Evolutionary conservation across 2,797 vertebrate genomes (phyloP), one percentile per base, ranked within the genome.

Genomic region (Oreortyx pictus): DNA sequence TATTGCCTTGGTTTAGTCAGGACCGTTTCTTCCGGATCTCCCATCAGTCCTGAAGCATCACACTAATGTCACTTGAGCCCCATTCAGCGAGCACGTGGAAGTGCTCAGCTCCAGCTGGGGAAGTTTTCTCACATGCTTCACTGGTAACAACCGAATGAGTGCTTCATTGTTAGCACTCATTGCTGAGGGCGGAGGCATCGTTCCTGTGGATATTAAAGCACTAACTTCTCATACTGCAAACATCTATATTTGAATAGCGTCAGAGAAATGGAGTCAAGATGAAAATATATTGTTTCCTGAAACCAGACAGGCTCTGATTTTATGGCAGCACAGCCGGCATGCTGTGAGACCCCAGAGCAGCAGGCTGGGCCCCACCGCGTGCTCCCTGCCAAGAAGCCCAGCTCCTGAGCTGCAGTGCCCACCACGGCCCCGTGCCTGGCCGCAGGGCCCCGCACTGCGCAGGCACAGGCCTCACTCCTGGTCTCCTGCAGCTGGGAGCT

Each of bases 21-120:
- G 96, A 83, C 60, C 71, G 59, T 79, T 92, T 96, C 90, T 92
- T 92, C 86, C 19, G 85, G 85, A 90, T 89, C 85, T 94, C 87
- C 49, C 81, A 67, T 89, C 37, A 82, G 71, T 74, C 87, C 64
- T 2, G 5, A 88, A 93, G 82, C 73, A 94, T 86, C 78, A 44
- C 92, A 73, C 35, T 61, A 86, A 83, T 54, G 83, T 35, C 74
- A 54, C 25, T 41, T 41, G 44, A 74, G 87, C 57, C 67, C 80
- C 54, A 37, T 84, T 91, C 87, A 89, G 73, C 64, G 92, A 82
- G 71, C 90, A 91, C 37, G 2, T 88, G 89, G 67, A 84, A 95
- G n/a, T 88, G 60, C 82, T 92, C 86, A 90, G 79, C 54, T 87
- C 82, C 93, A 93, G 77, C 90, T 90, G 78, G 18, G 41, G 46